phyloP scores from a whole-genome alignment of 2,113 vertebrate species.

The Cyphomyrus discorhynchus region DNA sequence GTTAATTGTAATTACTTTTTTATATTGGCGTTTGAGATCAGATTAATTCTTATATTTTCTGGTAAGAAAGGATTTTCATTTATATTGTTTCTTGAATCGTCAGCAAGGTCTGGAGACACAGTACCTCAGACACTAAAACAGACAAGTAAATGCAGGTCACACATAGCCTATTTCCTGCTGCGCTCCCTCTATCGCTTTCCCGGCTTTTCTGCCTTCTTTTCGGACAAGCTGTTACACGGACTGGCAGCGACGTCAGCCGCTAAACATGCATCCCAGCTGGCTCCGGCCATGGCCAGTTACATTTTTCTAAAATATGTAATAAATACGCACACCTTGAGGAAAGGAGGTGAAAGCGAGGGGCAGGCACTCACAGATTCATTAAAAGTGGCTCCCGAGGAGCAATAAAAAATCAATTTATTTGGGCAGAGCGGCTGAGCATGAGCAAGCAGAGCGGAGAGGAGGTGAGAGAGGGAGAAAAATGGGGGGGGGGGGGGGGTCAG shows the following conservation, averaged over 20 bases:
- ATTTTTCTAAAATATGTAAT: background rate
- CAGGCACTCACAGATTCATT: conserved; percentile 75
- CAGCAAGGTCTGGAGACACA: background rate
- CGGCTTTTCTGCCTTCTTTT: background rate
- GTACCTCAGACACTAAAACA: background rate
- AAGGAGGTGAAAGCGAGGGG: conserved; percentile 53
- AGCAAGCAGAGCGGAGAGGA: conserved; percentile 52
- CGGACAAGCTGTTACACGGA: background rate
- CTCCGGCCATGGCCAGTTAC: background rate
- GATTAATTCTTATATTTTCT: background rate
- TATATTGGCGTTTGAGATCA: background rate
- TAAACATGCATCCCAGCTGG: background rate
- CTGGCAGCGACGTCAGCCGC: background rate
- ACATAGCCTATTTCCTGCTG: background rate
- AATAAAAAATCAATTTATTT: conserved; percentile 81
- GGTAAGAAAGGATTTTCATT: background rate
- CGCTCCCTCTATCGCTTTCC: background rate
- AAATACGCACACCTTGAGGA: background rate
- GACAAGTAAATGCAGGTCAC: background rate
- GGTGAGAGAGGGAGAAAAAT: background rate
- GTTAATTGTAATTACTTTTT: background rate
- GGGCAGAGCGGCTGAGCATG: conserved; percentile 61
- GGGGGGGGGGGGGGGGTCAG: background rate
- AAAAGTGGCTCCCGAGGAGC: conserved; percentile 65
- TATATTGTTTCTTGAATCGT: background rate